A percentile compares a stretch with the other conserved stretches of the same genome.
phyloP scores from a whole-genome alignment of 2,888 invertebrate genomes.

The Cyclophora punctaria region DNA sequence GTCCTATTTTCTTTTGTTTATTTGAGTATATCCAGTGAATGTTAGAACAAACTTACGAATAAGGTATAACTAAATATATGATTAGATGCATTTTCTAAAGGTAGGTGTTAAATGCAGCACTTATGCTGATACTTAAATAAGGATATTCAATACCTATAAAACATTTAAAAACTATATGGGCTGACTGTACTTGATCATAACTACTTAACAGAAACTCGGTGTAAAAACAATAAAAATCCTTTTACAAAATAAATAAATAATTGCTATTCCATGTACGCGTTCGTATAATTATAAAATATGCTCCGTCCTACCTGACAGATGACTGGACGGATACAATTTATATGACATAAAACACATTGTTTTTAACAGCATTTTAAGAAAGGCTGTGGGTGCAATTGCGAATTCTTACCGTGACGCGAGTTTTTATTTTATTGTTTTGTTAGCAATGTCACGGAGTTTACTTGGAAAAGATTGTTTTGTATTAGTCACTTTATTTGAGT shows the following conservation, averaged over 20 bases:
- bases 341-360: conserved; percentile 59
- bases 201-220: too few species aligned
- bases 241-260: neutral
- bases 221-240: too few species aligned
- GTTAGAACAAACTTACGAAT: too few species aligned
- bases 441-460: conserved; percentile 54
- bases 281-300: conserved; percentile 64
- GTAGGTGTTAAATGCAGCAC: too few species aligned
- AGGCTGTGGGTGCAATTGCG: conserved; percentile 42
- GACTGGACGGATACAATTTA: conserved; percentile 49
- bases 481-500: conserved; percentile 52
- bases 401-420: conserved; percentile 48
- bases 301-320: conserved; percentile 55
- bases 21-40: too few species aligned
- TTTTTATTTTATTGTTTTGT: conserved; percentile 51
- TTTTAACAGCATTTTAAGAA: conserved; percentile 56
- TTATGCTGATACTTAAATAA: too few species aligned
- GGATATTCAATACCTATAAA: too few species aligned
- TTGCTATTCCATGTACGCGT: conserved; percentile 47
- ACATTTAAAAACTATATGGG: too few species aligned
- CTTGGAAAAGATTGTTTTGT: conserved; percentile 61
- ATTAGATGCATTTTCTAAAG: too few species aligned
- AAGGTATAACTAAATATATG: too few species aligned
- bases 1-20: too few species aligned
- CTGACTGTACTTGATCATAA: too few species aligned